Conservation (phyloP, 1,140 invertebrate genomes). For the Drosophila rhopaloa region DNA sequence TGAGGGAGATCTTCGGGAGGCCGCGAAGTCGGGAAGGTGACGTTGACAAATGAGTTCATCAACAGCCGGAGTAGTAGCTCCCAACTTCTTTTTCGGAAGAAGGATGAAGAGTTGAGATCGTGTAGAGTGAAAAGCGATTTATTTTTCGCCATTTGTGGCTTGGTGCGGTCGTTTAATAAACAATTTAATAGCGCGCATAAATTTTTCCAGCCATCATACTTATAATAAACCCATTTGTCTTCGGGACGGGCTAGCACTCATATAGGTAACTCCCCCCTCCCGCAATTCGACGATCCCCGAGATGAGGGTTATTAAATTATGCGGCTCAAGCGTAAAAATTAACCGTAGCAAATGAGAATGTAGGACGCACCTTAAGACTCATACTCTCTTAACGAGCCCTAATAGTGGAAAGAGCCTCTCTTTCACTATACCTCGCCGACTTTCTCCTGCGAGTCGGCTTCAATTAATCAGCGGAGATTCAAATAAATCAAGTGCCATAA, state of each 20-base stretch:
- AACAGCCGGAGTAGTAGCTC: conserved; percentile 57
- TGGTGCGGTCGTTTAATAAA: conserved; percentile 77
- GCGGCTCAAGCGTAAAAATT: conserved; percentile 78
- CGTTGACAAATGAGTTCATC: conserved; percentile 82
- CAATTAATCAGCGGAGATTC: conserved; percentile 78
- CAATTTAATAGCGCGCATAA: conserved; percentile 82
- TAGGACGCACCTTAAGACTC: conserved; percentile 47
- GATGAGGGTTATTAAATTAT: conserved; percentile 75
- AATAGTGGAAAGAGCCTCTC: conserved; percentile 44
- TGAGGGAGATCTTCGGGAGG: conserved; percentile 17
- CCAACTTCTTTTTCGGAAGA: conserved; percentile 13
- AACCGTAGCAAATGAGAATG: conserved; percentile 79
- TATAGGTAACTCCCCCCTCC: conserved; percentile 17
- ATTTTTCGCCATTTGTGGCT: conserved; percentile 77
- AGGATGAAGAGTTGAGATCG: conserved; percentile 43
- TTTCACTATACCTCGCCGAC: conserved; percentile 23
- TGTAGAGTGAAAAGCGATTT: conserved; percentile 80
- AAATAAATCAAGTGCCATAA: conserved; percentile 80
- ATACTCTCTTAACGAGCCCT: conserved; percentile 71
- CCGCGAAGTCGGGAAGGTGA: conserved; percentile 39
- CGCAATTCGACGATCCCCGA: not conserved
- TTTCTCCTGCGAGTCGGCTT: conserved; percentile 74
- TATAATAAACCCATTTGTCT: conserved; percentile 83
- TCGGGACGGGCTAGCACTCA: conserved; percentile 48
- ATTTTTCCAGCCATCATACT: conserved; percentile 75